Conservation (phyloP, 2,888 invertebrate genomes). For the Dyspetes luteomarginatus region DNA sequence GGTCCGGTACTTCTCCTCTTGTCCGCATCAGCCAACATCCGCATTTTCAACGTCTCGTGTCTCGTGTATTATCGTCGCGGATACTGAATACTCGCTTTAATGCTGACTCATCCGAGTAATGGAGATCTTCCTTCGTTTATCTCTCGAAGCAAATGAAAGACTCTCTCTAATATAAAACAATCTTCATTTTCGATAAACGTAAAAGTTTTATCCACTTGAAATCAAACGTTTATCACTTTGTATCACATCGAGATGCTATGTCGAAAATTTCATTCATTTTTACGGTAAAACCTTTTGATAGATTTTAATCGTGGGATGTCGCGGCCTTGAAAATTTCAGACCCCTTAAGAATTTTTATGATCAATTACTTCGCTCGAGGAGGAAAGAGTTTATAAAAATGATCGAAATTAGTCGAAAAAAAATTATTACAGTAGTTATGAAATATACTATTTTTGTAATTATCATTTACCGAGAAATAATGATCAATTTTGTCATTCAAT, state of each 20-base stretch:
- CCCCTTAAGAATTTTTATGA: not conserved
- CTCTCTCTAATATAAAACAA: not conserved
- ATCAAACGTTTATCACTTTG: not conserved
- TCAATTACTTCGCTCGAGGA: not conserved
- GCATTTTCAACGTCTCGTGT: slow-evolving; percentile 23
- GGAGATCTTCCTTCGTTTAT: slow-evolving; percentile 40
- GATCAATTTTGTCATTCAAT: too few relatives aligned
- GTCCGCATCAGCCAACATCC: slow-evolving; percentile 32
- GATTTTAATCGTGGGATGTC: not conserved
- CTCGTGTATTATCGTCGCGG: slow-evolving; percentile 18
- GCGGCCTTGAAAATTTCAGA: not conserved
- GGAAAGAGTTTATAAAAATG: too few relatives aligned
- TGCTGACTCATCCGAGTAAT: slow-evolving; percentile 41
- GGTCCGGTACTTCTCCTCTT: slow-evolving; percentile 31
- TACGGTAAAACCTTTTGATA: not conserved
- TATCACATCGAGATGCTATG: slow-evolving; percentile 3
- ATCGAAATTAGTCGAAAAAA: too few relatives aligned
- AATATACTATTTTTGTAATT: too few relatives aligned
- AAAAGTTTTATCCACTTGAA: slow-evolving; percentile 12
- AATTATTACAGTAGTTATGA: too few relatives aligned
- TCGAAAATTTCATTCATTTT: not conserved
- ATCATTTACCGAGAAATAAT: too few relatives aligned
- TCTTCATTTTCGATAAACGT: not conserved
- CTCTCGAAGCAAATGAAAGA: slow-evolving; percentile 35
- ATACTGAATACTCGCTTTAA: slow-evolving; percentile 33